phyloP scores from a whole-genome alignment of 2,797 vertebrate genomes.

The Acanthurus lineatus region DNA sequence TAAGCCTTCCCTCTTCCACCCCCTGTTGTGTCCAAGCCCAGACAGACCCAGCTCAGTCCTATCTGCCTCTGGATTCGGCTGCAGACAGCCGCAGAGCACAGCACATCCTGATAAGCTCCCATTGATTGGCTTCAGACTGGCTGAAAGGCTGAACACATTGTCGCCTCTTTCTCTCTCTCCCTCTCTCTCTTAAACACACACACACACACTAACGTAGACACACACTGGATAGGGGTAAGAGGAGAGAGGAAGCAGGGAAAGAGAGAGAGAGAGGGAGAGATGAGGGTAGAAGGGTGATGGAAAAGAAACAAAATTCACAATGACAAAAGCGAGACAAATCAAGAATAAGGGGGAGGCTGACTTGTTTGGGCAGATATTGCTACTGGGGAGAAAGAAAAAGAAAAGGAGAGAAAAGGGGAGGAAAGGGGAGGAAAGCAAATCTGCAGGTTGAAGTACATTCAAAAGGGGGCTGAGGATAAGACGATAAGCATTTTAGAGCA shows the following conservation, averaged over 20 bases:
- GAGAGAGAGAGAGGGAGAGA: constrained; percentile 6
- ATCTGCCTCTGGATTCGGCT: constrained; percentile 64
- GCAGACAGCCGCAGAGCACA: constrained; percentile 63
- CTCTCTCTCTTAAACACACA: constrained; percentile 1
- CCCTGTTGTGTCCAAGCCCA: constrained; percentile 62
- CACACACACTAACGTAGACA: constrained; percentile 28
- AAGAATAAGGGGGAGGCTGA: constrained; percentile 45
- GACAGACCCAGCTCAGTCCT: constrained; percentile 64
- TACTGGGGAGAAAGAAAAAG: constrained; percentile 17
- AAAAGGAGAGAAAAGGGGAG: background rate
- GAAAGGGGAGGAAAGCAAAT: constrained; percentile 21
- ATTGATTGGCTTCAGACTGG: constrained; percentile 77
- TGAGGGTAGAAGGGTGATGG: constrained; percentile 51
- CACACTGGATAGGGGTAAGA: constrained; percentile 10
- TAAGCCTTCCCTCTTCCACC: constrained; percentile 58
- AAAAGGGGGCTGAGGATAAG: constrained; percentile 30
- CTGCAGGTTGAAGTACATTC: constrained; percentile 39
- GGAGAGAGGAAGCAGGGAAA: constrained; percentile 19
- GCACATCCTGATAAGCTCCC: constrained; percentile 75
- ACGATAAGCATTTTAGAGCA: constrained; percentile 21
- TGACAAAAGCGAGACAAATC: constrained; percentile 61
- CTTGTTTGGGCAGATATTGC: constrained; percentile 46
- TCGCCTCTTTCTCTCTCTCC: constrained; percentile 42
- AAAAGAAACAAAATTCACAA: constrained; percentile 62
- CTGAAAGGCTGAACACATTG: constrained; percentile 73